phyloP scores from a whole-genome alignment of 2,113 vertebrate genomes.

The Anarrhichthys ocellatus region DNA sequence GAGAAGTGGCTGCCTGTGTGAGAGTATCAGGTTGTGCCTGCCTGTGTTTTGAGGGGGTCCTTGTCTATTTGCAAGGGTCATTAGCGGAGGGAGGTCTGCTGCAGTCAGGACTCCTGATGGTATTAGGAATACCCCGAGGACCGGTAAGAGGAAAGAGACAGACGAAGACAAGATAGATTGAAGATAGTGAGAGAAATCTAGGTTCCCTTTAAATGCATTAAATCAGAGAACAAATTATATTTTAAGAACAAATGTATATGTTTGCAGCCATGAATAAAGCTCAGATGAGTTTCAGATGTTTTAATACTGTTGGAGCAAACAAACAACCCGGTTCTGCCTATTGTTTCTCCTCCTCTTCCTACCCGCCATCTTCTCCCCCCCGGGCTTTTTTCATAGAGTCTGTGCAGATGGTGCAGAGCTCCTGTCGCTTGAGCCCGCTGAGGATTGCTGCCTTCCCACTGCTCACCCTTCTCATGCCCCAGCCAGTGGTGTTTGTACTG shows the following conservation, averaged over 20 bases:
- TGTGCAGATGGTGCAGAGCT: slow-evolving; percentile 53
- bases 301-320: background rate
- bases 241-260: background rate
- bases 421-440: slow-evolving; percentile 20
- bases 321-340: background rate
- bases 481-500: slow-evolving; percentile 49
- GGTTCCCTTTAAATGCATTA: background rate
- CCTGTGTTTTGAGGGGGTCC: slow-evolving; percentile 1
- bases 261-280: background rate
- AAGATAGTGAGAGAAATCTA: background rate
- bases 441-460: slow-evolving; percentile 41
- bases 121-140: background rate
- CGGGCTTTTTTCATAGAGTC: background rate
- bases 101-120: slow-evolving; percentile 9
- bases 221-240: background rate
- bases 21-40: background rate
- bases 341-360: background rate
- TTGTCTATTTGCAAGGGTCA: slow-evolving; percentile 30
- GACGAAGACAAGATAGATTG: background rate
- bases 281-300: background rate
- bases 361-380: background rate
- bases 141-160: background rate
- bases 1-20: background rate
- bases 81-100: slow-evolving; percentile 30
- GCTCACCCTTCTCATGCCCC: slow-evolving; percentile 37